phyloP scores from a whole-genome alignment of 2,888 invertebrate species.

The Lycaena phlaeas region DNA sequence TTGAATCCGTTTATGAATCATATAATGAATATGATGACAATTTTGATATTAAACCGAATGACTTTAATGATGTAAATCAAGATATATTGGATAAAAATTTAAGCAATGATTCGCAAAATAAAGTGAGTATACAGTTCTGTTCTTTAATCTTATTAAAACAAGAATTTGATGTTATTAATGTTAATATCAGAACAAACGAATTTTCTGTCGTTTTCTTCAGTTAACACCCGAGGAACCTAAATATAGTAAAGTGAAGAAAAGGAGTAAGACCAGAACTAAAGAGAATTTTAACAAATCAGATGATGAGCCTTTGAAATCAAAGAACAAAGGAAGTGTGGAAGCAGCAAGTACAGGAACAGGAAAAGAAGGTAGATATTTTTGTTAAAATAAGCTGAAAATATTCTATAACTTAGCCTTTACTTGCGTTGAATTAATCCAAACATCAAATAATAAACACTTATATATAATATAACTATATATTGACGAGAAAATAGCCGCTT shows the following conservation, averaged over 20 bases:
- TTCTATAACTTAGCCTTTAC: too few species aligned
- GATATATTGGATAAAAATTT: background rate
- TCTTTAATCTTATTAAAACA: too few species aligned
- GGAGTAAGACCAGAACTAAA: conserved; percentile 18
- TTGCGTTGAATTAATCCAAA: too few species aligned
- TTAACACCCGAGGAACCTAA: conserved; percentile 1
- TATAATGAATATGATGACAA: background rate
- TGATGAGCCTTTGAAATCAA: conserved; percentile 42
- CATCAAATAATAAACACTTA: too few species aligned
- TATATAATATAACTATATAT: too few species aligned
- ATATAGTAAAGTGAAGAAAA: conserved; percentile 15
- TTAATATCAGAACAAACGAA: too few species aligned
- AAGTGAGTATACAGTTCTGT: background rate
- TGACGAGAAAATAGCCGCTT: too few species aligned
- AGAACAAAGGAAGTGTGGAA: conserved; percentile 15
- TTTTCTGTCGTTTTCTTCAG: background rate
- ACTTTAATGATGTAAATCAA: background rate
- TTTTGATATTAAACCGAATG: background rate
- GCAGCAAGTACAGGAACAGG: conserved; percentile 12
- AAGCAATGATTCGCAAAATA: background rate
- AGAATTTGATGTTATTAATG: too few species aligned
- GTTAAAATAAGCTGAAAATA: too few species aligned
- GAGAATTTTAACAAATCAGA: conserved; percentile 42
- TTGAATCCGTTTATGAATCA: background rate
- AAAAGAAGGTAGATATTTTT: conserved; percentile 14